Evolutionary conservation across 2,888 invertebrate species (phyloP), one percentile per base, ranked within the genome.

Genomic region (Germaria angustata): DNA sequence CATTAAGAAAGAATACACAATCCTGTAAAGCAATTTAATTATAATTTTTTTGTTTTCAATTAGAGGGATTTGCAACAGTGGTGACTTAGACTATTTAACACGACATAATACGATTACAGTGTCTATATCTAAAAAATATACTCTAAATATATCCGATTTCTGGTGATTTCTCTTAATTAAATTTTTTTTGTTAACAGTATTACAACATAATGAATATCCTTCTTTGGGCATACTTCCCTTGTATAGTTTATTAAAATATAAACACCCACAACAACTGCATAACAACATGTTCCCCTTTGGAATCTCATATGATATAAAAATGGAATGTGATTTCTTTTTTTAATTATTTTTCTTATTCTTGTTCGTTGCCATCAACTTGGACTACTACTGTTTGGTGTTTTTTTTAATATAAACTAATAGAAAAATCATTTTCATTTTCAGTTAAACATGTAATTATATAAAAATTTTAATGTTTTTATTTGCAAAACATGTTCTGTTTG

Each of bases 251-350:
- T 68, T 32, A 57, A 49, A 28, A 68, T 13, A 3, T 53, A 59
- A 55, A 65, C 80, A 75, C 69, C 61, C 61, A 71, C 71, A 59
- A 76, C 65, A 71, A 76, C 65, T 61, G 44, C 71, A 81, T 72
- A 77, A 66, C 81, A 72, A 61, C 81, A 77, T 80, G 80, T 36
- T 68, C 69, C 53, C 41, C 61, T 17, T 68, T 72, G 81, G 76
- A 81, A 72, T 81, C 65, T 65, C 71, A 66, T 71, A 34, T 46
- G 59, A 68, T 53, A 55, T 55, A 41, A 72, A 69, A 68, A 66
- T 77, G 72, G 77, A 72, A 81, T 81, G 81, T 65, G 76, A 81
- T 81, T 81, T 81, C 57, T 80, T 71, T 76, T 59, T 28, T 39
- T 59, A 59, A 44, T n/a, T 55, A 44, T 55, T n/a, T 71, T 51